A percentile compares a stretch with the other conserved stretches of the same genome.
Conservation (phyloP, 2,888 invertebrate genomes). For the Hirtodrosophila histrioides region DNA sequence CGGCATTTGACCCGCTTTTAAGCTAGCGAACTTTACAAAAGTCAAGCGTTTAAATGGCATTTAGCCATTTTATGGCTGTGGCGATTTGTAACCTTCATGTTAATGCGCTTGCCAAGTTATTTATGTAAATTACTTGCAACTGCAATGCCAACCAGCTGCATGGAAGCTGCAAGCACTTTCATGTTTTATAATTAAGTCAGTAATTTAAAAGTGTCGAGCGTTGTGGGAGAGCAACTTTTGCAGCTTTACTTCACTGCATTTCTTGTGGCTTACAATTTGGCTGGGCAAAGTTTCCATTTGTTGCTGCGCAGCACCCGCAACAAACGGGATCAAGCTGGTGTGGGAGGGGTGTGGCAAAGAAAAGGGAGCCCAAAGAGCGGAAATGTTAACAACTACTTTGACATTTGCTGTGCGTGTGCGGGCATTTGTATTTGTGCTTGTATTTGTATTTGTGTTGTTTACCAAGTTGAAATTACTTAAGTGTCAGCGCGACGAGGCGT, state of each 20-base stretch:
- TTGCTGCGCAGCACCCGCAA: constrained; percentile 32
- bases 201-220: constrained; percentile 75
- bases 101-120: constrained; percentile 64
- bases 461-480: constrained; percentile 72
- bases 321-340: constrained; percentile 5
- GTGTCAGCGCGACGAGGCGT: constrained; percentile 67
- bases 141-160: constrained; percentile 17
- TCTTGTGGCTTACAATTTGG: constrained; percentile 70
- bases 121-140: constrained; percentile 71
- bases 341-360: constrained; percentile 1
- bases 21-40: constrained; percentile 12
- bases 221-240: constrained; percentile 53
- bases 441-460: constrained; percentile 39
- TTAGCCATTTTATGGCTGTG: constrained; percentile 64
- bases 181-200: constrained; percentile 79
- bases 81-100: constrained; percentile 76
- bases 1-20: constrained; percentile 51
- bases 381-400: constrained; percentile 80
- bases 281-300: constrained; percentile 58
- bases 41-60: constrained; percentile 69
- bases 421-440: not conserved
- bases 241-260: constrained; percentile 58
- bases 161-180: constrained; percentile 39
- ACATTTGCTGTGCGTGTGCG: constrained; percentile 61
- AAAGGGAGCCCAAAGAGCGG: constrained; percentile 33